phyloP scores from a whole-genome alignment of 1,140 invertebrate species.

The Drepana arcuata region DNA sequence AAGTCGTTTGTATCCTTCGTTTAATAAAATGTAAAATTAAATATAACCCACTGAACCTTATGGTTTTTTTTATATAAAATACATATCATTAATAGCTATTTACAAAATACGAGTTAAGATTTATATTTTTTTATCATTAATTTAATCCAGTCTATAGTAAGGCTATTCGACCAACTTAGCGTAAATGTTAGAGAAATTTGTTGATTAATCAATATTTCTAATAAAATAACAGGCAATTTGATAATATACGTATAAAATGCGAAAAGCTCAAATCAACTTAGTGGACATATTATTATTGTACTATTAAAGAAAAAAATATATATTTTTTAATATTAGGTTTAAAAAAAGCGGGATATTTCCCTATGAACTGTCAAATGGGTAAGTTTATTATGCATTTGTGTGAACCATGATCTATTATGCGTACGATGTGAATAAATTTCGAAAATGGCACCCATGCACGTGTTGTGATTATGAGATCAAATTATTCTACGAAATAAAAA shows the following conservation, averaged over 20 bases:
- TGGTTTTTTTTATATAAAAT: conserved; percentile 65
- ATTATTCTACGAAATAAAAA: conserved; percentile 31
- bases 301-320: no score
- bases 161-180: conserved; percentile 68
- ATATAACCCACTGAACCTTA: conserved; percentile 70
- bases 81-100: conserved; percentile 69
- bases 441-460: conserved; percentile 54
- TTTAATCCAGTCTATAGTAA: conserved; percentile 70
- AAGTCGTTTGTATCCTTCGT: no score
- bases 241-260: conserved; percentile 25
- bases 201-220: conserved; percentile 51
- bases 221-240: conserved; percentile 63
- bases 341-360: no score
- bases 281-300: no score
- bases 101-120: conserved; percentile 69
- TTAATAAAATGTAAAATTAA: conserved; percentile 68
- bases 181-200: conserved; percentile 62
- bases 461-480: conserved; percentile 59
- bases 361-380: no score
- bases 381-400: conserved; percentile 47
- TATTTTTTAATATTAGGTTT: no score
- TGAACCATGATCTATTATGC: no score
- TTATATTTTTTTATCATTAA: conserved; percentile 58
- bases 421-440: conserved; percentile 27
- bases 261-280: no score